These are phyloP conservation scores for Acleris emargana DNA, from an alignment of 2,888 invertebrate species.

Conservation along the genomic window DNA sequence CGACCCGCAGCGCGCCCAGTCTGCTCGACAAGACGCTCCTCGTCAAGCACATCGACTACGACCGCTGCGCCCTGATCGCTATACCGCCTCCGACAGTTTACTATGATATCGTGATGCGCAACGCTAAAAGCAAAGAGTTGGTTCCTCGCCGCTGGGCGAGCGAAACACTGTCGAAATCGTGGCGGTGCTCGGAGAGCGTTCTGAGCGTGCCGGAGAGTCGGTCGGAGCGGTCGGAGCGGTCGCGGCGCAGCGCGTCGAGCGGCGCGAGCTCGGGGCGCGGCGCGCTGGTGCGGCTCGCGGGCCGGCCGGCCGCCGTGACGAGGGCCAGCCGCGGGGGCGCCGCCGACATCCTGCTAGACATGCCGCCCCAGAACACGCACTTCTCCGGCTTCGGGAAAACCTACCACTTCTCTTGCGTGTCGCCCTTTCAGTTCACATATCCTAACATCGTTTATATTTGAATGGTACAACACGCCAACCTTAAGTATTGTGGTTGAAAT, in stretches of 20 bases:
- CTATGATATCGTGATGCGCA: slow-evolving; percentile 69
- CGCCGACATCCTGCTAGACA: slow-evolving; percentile 74
- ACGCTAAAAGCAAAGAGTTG: slow-evolving; percentile 56
- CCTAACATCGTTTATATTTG: slow-evolving; percentile 79
- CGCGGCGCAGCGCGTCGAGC: slow-evolving; percentile 58
- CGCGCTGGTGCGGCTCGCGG: slow-evolving; percentile 61
- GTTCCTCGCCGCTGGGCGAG: slow-evolving; percentile 71
- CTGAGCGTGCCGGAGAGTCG: slow-evolving; percentile 60
- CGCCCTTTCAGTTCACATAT: slow-evolving; percentile 79
- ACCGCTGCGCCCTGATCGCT: slow-evolving; percentile 78
- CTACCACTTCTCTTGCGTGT: slow-evolving; percentile 82
- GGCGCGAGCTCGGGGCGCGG: slow-evolving; percentile 48
- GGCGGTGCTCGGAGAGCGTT: slow-evolving; percentile 76
- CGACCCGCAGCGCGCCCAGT: slow-evolving; percentile 49
- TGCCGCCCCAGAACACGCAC: slow-evolving; percentile 78
- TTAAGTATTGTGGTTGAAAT: background rate
- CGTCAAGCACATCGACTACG: slow-evolving; percentile 70
- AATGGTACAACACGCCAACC: slow-evolving; percentile 39
- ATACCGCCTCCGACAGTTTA: slow-evolving; percentile 72
- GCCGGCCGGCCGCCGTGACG: slow-evolving; percentile 80
- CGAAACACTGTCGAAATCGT: slow-evolving; percentile 73
- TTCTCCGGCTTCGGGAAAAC: slow-evolving; percentile 81
- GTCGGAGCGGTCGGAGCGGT: slow-evolving; percentile 58
- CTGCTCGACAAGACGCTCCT: slow-evolving; percentile 75
- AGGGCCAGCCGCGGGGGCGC: slow-evolving; percentile 79